These are phyloP conservation scores for Pollenia angustigena DNA, from an alignment of 2,888 invertebrate genomes.

Conservation along the genomic window DNA sequence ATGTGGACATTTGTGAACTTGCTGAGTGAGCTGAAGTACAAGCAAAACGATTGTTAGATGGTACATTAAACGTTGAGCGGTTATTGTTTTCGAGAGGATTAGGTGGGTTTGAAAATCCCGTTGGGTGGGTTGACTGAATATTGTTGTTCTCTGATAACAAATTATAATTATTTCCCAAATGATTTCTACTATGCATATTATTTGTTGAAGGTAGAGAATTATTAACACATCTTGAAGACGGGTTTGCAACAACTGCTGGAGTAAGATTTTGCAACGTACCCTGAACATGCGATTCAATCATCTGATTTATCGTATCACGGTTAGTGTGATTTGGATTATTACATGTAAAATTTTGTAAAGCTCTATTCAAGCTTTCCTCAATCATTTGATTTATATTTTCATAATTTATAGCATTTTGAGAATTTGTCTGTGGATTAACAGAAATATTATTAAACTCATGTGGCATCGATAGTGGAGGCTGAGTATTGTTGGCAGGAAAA, in stretches of 20 bases:
- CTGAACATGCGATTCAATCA: background rate
- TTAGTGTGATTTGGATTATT: background rate
- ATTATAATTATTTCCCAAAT: background rate
- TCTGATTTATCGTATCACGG: background rate
- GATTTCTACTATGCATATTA: background rate
- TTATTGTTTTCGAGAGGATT: background rate
- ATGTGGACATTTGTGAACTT: background rate
- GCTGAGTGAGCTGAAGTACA: background rate
- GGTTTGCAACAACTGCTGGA: background rate
- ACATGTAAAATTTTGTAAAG: slow-evolving; percentile 10
- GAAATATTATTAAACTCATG: background rate
- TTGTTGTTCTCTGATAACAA: background rate
- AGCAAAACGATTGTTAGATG: background rate
- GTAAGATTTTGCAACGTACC: no score
- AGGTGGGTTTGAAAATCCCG: background rate
- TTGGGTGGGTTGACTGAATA: background rate
- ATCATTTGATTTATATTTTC: slow-evolving; percentile 27
- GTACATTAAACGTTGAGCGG: background rate
- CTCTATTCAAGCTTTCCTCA: background rate
- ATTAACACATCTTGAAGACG: background rate
- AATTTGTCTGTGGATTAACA: background rate
- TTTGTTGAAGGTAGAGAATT: background rate
- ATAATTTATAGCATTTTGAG: background rate
- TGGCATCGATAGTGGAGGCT: background rate
- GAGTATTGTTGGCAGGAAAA: background rate